Base-by-base conservation (phyloP, 2,888 invertebrate genomes). In the Erebia epiphron region DNA sequence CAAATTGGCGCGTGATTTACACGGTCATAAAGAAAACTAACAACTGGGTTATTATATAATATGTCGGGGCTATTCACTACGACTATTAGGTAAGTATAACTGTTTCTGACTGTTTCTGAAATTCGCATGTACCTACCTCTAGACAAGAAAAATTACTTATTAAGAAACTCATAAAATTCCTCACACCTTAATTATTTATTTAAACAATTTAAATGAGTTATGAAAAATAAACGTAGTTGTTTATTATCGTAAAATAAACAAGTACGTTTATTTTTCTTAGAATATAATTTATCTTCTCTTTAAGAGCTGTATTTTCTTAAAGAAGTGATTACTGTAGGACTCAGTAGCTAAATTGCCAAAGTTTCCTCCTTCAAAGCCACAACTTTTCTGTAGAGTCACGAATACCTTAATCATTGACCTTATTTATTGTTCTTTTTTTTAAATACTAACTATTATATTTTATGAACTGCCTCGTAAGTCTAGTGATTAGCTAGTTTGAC, bases 1-100 rank as follows among this genome's bases (percentile, higher is more conserved):
- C 69, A 69, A 69, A 60, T 69, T 61, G 65, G 64, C 21, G 58
- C 65, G 52, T 69, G 60, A 66, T 69, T 69, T 69, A 66, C 58
- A 67, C 58, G 46, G 52, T 69, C 69, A 60, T 69, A 65, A 66
- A 70, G 66, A 43, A 61, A 68, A 62, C 68, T 56, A 62, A 54
- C 61, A 58, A 56, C 46, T 54, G 54, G 54, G 14, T 61, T 46
- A 62, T 50, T 69, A 56, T 46, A 58, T 18, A 46, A 58, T 18
- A 46, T 63, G 68, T 68, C 49, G 46, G 54, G 35, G 54, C 56
- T 46, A 46, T 57, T 54, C 26, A 26, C 26, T 26, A 26, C 26
- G 26, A 26, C 26, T 26, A 26, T 1, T 26, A 26, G 26, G 26
- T 26, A 26, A 26, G 4, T 26, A 26, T 26, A 3, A 26, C 26